Percentiles rank a stretch among this genome's conserved stretches.
These are phyloP conservation scores for Seriola quinqueradiata DNA, from an alignment of 2,113 vertebrate species.

Conservation along the genomic window DNA sequence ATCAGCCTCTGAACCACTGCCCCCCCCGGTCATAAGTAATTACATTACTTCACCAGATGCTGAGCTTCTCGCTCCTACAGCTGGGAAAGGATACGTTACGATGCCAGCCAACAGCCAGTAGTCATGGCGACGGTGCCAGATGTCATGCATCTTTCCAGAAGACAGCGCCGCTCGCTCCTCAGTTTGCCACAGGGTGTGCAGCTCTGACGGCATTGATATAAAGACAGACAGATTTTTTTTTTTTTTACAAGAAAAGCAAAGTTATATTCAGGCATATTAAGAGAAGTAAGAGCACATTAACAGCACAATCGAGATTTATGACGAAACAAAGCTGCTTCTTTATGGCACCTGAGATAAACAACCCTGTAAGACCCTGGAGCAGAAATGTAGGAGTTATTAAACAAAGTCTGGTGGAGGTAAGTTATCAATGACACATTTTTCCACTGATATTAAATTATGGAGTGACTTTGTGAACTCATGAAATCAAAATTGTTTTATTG, in stretches of 20 bases:
- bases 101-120: conserved; percentile 98
- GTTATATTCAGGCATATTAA: neutral
- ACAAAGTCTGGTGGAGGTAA: neutral
- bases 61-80: conserved; percentile 7
- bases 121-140: conserved; percentile 98
- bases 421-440: neutral
- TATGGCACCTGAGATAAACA: neutral
- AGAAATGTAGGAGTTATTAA: neutral
- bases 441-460: neutral
- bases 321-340: conserved; percentile 2
- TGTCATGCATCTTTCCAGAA: conserved; percentile 96
- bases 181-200: conserved; percentile 98
- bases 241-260: neutral
- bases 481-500: neutral
- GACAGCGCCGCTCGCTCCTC: conserved; percentile 95
- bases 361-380: neutral
- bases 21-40: conserved; percentile 35
- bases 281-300: neutral
- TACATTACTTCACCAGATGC: conserved; percentile 34
- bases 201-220: conserved; percentile 82
- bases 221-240: conserved; percentile 15
- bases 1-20: conserved; percentile 17
- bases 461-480: neutral
- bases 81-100: conserved; percentile 93
- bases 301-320: conserved; percentile 15